phyloP scores from a whole-genome alignment of 2,113 vertebrate species.

The Prolemur simus region DNA sequence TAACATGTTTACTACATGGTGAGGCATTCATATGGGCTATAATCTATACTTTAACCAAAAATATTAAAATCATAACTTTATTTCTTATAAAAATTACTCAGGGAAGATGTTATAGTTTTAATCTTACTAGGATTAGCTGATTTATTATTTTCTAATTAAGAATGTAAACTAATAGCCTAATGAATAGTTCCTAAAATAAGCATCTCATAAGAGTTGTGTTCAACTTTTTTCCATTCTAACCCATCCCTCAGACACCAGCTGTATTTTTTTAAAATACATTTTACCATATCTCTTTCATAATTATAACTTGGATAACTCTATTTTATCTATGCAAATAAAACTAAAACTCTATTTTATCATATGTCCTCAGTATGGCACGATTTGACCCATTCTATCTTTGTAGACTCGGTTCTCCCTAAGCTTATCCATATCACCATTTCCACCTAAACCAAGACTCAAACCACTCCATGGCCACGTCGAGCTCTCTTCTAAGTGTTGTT shows the following conservation, averaged over 20 bases:
- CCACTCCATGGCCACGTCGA: not conserved
- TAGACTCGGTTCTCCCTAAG: not conserved
- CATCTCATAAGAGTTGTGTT: not conserved
- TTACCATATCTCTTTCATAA: not conserved
- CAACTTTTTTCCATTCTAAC: not conserved
- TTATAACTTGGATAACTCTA: not conserved
- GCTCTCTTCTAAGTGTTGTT: not conserved
- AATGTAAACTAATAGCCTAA: not conserved
- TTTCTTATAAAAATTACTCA: not conserved
- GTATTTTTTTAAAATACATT: not conserved
- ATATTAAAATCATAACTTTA: conserved; percentile 2
- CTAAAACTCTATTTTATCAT: too few species aligned
- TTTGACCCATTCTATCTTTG: not conserved
- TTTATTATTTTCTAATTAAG: not conserved
- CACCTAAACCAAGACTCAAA: conserved; percentile 1
- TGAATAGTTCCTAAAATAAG: not conserved
- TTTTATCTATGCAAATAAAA: not conserved
- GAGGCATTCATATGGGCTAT: not conserved
- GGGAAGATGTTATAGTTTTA: conserved; percentile 23
- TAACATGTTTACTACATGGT: not conserved
- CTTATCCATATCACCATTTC: not conserved
- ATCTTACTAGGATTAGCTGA: not conserved
- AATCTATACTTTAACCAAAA: not conserved
- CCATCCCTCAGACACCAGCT: not conserved
- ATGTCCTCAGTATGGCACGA: not conserved